Percentiles rank a stretch among this genome's conserved stretches.
These are phyloP conservation scores for Shargacucullia verbasci DNA, from an alignment of 2,888 invertebrate species.

Conservation along the genomic window DNA sequence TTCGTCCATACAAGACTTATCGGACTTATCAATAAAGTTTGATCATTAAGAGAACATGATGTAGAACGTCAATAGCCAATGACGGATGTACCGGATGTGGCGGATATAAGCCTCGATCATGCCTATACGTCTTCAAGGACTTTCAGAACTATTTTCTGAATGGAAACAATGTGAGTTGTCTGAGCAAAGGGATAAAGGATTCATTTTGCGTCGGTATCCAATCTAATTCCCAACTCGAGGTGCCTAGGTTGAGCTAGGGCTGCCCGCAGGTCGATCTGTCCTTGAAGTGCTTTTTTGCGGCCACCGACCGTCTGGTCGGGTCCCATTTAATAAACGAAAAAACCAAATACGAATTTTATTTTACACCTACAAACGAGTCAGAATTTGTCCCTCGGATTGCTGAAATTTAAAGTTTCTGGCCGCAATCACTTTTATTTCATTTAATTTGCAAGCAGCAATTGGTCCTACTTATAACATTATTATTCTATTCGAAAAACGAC, in stretches of 20 bases:
- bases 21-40: conserved; percentile 35
- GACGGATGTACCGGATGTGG: conserved; percentile 31
- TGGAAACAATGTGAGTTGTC: conserved; percentile 3
- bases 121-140: conserved; percentile 22
- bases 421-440: conserved; percentile 21
- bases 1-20: conserved; percentile 10
- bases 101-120: conserved; percentile 43
- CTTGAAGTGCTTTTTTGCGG: conserved; percentile 58
- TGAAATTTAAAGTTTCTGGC: conserved; percentile 24
- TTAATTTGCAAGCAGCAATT: background rate
- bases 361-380: conserved; percentile 37
- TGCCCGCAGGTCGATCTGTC: conserved; percentile 38
- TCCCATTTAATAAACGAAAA: conserved; percentile 27
- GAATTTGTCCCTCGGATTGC: conserved; percentile 15
- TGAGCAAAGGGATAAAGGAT: background rate
- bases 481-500: no score
- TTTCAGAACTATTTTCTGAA: background rate
- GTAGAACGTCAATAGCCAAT: conserved; percentile 25
- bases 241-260: conserved; percentile 10
- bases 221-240: conserved; percentile 30
- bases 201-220: conserved; percentile 8
- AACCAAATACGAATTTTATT: conserved; percentile 40
- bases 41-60: conserved; percentile 42
- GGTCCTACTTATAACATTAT: no score
- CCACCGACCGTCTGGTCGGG: conserved; percentile 57